Base-by-base conservation (phyloP, 1,140 invertebrate genomes). In the Apis cerana region DNA sequence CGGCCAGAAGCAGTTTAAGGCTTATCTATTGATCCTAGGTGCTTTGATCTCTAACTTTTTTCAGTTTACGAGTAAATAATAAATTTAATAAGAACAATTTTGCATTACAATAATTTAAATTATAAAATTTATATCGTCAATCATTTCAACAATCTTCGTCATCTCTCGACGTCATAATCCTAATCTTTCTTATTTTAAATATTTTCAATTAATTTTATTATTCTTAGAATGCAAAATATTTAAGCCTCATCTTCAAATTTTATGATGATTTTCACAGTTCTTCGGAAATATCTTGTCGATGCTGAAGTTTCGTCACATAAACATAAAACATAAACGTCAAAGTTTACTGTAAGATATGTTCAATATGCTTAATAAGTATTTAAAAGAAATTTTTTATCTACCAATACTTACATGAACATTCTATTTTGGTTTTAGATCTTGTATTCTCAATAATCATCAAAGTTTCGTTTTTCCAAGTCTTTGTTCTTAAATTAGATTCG, bases 401-500 rank as follows among this genome's bases (percentile, higher is more conserved):
- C 19, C 43, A 10, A 70, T 70, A 59, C n/a, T 0, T 27, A 19
- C 7, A 64, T 7, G 17, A 15, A 52, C 13, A 54, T 43, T 13
- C 27, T 23, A 0, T 50, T 52, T 58, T 64, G 12, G n/a, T 75
- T 64, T 50, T 11, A 17, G 43, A 19, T n/a, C 10, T 72, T 13
- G 56, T 17, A 10, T 23, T 52, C 17, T 81, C 72, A 69, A 68
- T 72, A 82, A 85, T 82, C 83, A 61, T 1, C 52, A 8, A 74
- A 86, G 56, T 81, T 85, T 76, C 58, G 72, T 52, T 33, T 2
- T 58, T 52, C 67, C 58, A 58, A 27, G 21, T 54, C 59, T 75
- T 85, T 56, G 72, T 84, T 75, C 64, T 72, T 72, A 1, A 27
- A 54, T 67, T 58, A 58, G 48, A 59, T n/a, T 17, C 23, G 56